Percentiles rank a stretch among this genome's conserved stretches.
These are phyloP conservation scores for Eurosta solidaginis DNA, from an alignment of 1,140 invertebrate genomes.

Conservation along the genomic window DNA sequence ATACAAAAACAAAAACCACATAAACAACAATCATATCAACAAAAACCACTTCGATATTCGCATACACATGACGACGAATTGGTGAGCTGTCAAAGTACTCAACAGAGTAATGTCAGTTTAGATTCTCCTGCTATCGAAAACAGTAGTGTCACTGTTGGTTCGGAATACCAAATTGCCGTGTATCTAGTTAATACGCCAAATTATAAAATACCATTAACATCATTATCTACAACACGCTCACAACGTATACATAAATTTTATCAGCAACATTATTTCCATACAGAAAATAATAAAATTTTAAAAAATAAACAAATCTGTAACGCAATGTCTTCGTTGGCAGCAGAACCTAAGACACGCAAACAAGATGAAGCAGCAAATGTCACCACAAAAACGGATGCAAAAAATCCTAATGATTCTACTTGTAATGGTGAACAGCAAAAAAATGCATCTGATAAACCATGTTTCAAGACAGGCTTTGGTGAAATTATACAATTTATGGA, in stretches of 20 bases:
- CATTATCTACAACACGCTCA: constrained; percentile 40
- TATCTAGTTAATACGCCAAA: constrained; percentile 18
- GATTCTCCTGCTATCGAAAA: constrained; percentile 2
- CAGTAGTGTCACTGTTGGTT: not conserved
- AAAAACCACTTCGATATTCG: not conserved
- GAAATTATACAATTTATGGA: constrained; percentile 58
- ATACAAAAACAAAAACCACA: not conserved
- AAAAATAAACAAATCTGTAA: constrained; percentile 41
- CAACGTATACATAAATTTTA: constrained; percentile 44
- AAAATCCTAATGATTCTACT: not conserved
- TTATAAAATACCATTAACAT: not conserved
- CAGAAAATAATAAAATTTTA: constrained; percentile 39
- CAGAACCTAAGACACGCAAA: constrained; percentile 47
- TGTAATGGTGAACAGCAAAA: constrained; percentile 38
- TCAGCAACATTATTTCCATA: constrained; percentile 46
- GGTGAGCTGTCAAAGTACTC: not conserved
- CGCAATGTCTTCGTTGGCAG: constrained; percentile 55
- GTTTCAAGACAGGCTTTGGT: constrained; percentile 50
- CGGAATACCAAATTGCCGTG: not conserved
- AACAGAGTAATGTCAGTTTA: not conserved
- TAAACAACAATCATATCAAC: constrained; percentile 11
- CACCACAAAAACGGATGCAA: constrained; percentile 21
- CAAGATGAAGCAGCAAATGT: constrained; percentile 39
- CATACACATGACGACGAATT: not conserved
- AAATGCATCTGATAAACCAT: constrained; percentile 43